Base-by-base conservation (phyloP, 2,888 invertebrate genomes). In the Drosophila austrosaltans region DNA sequence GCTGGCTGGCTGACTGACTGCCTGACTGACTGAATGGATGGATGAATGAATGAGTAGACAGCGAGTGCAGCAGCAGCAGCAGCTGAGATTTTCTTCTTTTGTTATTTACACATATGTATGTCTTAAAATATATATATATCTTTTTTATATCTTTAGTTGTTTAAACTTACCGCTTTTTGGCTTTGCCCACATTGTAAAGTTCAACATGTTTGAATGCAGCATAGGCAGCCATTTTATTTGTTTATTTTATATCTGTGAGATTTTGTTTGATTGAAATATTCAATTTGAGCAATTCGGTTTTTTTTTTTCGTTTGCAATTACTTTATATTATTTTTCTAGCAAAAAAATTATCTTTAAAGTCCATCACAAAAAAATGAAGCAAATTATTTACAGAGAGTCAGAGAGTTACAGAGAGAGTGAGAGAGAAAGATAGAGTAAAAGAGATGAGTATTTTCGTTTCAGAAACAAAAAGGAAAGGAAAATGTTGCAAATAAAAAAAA, bases 181-280 rank as follows among this genome's bases (percentile, higher is more conserved):
- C 97, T 93, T 96, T 96, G 93, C 97, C 97, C 92, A 97, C 96
- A 93, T 97, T 97, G 95, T 97, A 97, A 90, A 98, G 95, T 94
- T 97, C 97, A 93, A 98, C 96, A 94, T 97, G 97, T 94, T 97
- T 96, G 94, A 97, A 97, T 86, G 97, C 96, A 92, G 97, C 97
- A 94, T 97, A 97, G 92, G 97, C 96, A 93, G 97, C 97, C 97
- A 97, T 97, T 90, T 92, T 16, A 16, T 16, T 16, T 16, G 16
- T 16, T 82, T 68, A 74, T 72, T 66, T 48, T 48, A 48, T 60
- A 63, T 68, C 60, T 74, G 22, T 42, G 20, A 30, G 16, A 72
- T 64, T 61, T 53, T 2, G 22, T 16, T 48, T 44, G 16, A 25
- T 36, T 36, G 36, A 36, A 36, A 36, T 36, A 36, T 36, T 36